Evolutionary conservation across 2,797 vertebrate genomes (phyloP).

Genomic region (Protonibea diacanthus): DNA sequence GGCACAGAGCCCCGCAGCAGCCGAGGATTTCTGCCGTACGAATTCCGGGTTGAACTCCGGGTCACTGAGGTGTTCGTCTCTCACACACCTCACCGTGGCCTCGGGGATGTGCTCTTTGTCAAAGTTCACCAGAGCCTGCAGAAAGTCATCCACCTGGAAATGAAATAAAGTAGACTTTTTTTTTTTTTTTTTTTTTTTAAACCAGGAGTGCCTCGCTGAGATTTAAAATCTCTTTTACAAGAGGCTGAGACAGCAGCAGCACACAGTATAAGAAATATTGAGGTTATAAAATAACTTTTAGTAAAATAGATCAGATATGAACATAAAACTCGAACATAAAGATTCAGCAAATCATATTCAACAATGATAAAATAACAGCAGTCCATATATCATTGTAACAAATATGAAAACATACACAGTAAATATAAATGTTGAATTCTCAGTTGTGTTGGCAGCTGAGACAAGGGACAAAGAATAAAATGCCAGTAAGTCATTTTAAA

Average conservation of each 20-base stretch:
- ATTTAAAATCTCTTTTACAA: slow-evolving; percentile 12
- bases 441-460: not conserved
- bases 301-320: not conserved
- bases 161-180: not conserved
- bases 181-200: not conserved
- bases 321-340: not conserved
- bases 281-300: not conserved
- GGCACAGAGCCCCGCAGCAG: slow-evolving; percentile 83
- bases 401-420: slow-evolving; percentile 5
- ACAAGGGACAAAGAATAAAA: slow-evolving; percentile 9
- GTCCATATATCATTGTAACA: not conserved
- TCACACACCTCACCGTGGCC: slow-evolving; percentile 81
- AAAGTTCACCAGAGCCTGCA: slow-evolving; percentile 87
- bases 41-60: slow-evolving; percentile 88
- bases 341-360: not conserved
- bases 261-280: slow-evolving; percentile 3
- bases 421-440: slow-evolving; percentile 1
- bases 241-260: not conserved
- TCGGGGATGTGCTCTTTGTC: slow-evolving; percentile 86
- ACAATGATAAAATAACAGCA: not conserved
- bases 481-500: not conserved
- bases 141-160: slow-evolving; percentile 84
- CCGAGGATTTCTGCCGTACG: slow-evolving; percentile 86
- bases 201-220: not conserved
- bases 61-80: slow-evolving; percentile 85